Evolutionary conservation across 2,888 invertebrate genomes (phyloP), one percentile per base, ranked within the genome.

Genomic region (Lymantria dispar): DNA sequence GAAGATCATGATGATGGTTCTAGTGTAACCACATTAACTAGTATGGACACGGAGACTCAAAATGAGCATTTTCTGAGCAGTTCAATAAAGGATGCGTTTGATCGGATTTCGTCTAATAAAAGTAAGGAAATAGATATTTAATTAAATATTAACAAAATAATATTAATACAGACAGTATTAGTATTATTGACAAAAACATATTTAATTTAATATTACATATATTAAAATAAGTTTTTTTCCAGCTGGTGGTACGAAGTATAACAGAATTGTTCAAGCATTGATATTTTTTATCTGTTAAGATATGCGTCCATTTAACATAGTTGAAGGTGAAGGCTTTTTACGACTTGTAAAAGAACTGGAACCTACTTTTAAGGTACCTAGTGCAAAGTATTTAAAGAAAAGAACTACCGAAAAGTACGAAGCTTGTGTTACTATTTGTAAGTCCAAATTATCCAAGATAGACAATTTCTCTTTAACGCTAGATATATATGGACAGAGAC

Each of bases 401-500:
- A 50, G 31, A 36, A 56, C 54, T 48, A 48, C 43, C 15, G 58
- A 58, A 48, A 62, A 62, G 54, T 62, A 62, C 13, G 60, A 58
- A 46, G 54, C 52, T 50, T 54, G 54, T 55, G 51, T 51, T 22
- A 12, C 54, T 60, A 52, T 52, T 54, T 60, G 50, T 58, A 55
- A 60, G 47, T 52, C 50, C 38, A 56, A 40, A 54, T 56, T 61
- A 52, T 56, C 56, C 62, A 68, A 62, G 12, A 50, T 56, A 56
- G 52, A 54, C 47, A 54, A 48, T 50, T 50, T 37, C 50, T 67
- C 56, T 57, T 43, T 61, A 49, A 58, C 53, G 45, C 47, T 62
- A 36, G 69, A 71, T 55, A 68, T n/a, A n/a, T 68, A 52, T 74
- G 72, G 73, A 72, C 67, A 45, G 70, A 74, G 45, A 62, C 62